Conservation (phyloP, 2,113 vertebrate species). For the Vombatus ursinus region DNA sequence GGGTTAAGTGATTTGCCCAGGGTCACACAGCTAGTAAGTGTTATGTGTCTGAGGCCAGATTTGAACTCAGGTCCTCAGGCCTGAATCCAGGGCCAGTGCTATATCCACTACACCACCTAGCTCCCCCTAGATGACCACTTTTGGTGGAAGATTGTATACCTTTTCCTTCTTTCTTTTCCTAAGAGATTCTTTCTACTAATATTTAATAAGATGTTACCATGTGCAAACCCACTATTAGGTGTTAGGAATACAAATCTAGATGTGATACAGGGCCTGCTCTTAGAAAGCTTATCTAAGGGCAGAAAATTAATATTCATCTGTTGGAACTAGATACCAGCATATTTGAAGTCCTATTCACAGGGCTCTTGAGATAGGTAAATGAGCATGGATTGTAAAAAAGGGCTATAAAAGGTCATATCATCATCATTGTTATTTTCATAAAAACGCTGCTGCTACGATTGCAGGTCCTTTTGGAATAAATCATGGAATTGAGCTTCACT, state of each 20-base stretch:
- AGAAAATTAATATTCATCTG: neutral
- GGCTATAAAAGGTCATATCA: slow-evolving; percentile 34
- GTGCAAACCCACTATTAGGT: neutral
- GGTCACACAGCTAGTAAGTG: too few relatives aligned
- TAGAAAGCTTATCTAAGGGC: neutral
- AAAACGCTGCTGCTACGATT: slow-evolving; percentile 74
- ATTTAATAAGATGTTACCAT: neutral
- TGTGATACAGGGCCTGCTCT: neutral
- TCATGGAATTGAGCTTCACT: slow-evolving; percentile 98
- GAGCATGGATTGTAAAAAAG: slow-evolving; percentile 29
- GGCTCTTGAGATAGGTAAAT: slow-evolving; percentile 39
- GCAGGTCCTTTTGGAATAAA: slow-evolving; percentile 98
- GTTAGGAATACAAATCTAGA: neutral
- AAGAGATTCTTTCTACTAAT: neutral
- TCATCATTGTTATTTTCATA: slow-evolving; percentile 40
- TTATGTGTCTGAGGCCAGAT: too few relatives aligned
- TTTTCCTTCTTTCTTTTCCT: neutral
- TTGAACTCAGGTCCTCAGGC: too few relatives aligned
- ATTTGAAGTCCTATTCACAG: slow-evolving; percentile 28
- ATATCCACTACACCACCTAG: too few relatives aligned
- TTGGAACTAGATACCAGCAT: neutral
- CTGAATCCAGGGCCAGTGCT: too few relatives aligned
- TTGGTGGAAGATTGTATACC: neutral
- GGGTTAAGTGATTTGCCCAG: too few relatives aligned
- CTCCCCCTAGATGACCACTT: neutral